Percentiles rank a stretch among this genome's conserved stretches.
phyloP scores from a whole-genome alignment of 2,113 vertebrate genomes.

The Thalassarche chlororhynchos region DNA sequence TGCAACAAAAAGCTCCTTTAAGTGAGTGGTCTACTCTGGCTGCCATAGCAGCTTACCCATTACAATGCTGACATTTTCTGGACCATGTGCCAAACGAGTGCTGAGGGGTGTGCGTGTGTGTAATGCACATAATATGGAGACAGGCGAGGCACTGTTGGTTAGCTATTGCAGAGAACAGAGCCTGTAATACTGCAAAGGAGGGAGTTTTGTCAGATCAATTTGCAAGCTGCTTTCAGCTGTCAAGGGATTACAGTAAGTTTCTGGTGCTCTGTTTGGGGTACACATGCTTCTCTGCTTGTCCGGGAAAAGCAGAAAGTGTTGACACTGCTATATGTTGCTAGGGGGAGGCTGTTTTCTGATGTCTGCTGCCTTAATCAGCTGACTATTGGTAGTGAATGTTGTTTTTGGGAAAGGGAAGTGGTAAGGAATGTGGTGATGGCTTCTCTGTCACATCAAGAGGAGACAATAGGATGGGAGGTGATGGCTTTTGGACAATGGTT shows the following conservation, averaged over 20 bases:
- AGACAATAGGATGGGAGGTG: not conserved
- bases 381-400: not conserved
- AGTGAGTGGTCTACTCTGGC: conserved; percentile 36
- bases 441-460: not conserved
- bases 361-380: not conserved
- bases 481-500: not conserved
- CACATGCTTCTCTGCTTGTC: not conserved
- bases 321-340: not conserved
- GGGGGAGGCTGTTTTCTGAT: not conserved
- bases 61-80: conserved; percentile 64
- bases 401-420: not conserved
- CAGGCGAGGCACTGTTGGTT: not conserved
- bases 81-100: conserved; percentile 11
- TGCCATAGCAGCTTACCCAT: conserved; percentile 43
- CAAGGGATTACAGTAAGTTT: not conserved
- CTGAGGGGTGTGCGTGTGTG: not conserved
- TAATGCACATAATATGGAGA: not conserved
- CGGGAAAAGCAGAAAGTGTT: not conserved
- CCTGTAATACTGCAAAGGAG: not conserved
- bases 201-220: conserved; percentile 7
- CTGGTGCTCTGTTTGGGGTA: not conserved
- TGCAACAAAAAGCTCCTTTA: conserved; percentile 56
- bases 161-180: not conserved
- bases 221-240: conserved; percentile 26
- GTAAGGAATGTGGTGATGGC: not conserved